Base-by-base conservation (phyloP, 2,797 vertebrate genomes). In the Gadopsis marmoratus region DNA sequence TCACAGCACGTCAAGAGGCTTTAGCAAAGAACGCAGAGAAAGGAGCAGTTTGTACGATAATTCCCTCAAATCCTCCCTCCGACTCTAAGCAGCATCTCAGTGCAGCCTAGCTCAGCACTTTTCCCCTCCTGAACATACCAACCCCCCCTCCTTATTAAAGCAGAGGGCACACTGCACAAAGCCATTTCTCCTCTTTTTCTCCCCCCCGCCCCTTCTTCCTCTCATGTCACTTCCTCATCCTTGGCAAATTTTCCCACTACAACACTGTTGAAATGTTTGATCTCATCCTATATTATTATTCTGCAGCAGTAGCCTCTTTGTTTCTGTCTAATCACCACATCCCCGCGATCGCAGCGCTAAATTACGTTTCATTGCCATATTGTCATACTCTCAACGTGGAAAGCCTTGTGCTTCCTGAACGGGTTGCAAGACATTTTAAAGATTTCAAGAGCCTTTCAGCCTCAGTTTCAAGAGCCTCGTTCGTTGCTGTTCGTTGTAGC, bases 51-150 rank as follows among this genome's bases (percentile, higher is more conserved):
- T 85, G 74, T 37, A 53, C 69, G 4, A 41, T 82, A 88, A 89
- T 78, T 81, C 74, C 67, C 47, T 84, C 58, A 84, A 88, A 89
- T 88, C 84, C 81, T 56, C 67, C 37, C 63, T 61, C 60, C 58
- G 37, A 74, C 54, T 81, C 43, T 58, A 68, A 83, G 74, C 37
- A 73, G 69, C 78, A 43, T 78, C 74, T 69, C 53, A 23, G 53
- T 6, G 51, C 48, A 60, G 78, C 66, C 48, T 3, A 21, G 43
- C 69, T 78, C 79, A 88, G 85, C 88, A 82, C 77, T 69, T 80
- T 75, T 55, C n/a, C 33, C 33, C 68, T 74, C 50, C 33, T 78
- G 43, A 59, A 59, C 66, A 69, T 5, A 65, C 69, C 72, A 79
- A 58, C 74, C 62, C 62, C 59, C 48, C 82, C 67, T 70, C 59